These are phyloP conservation scores for Agrochola litura DNA, from an alignment of 2,888 invertebrate genomes.

Conservation along the genomic window DNA sequence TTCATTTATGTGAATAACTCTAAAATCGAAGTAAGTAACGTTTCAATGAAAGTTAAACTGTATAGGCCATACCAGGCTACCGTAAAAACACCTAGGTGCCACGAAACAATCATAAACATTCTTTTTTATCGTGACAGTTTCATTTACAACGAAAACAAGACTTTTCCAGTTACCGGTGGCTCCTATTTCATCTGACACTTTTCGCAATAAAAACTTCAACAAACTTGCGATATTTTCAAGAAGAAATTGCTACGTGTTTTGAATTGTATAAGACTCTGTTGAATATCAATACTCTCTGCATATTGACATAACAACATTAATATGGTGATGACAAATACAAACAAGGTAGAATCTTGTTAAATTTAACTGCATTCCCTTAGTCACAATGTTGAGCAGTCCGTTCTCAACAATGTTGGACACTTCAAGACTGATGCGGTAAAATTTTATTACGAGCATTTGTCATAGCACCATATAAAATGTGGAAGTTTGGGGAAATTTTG, in stretches of 20 bases:
- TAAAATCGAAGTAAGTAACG: neutral
- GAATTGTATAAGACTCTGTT: conserved; percentile 2
- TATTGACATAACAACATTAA: neutral
- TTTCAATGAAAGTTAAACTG: neutral
- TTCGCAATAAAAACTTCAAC: conserved; percentile 27
- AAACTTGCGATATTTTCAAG: conserved; percentile 18
- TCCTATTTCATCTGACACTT: conserved; percentile 24
- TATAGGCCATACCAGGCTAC: neutral
- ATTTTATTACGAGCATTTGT: neutral
- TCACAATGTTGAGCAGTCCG: neutral
- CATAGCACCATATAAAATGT: neutral
- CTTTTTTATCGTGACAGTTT: conserved; percentile 28
- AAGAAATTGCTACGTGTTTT: conserved; percentile 22
- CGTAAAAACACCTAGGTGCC: neutral
- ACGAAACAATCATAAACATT: conserved; percentile 31
- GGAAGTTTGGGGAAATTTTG: neutral
- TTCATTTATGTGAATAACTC: neutral
- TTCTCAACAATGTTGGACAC: neutral
- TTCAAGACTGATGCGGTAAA: neutral
- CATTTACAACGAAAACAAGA: conserved; percentile 30
- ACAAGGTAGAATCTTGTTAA: neutral
- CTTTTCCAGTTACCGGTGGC: conserved; percentile 17
- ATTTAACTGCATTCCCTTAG: neutral
- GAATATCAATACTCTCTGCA: neutral
- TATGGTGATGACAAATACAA: neutral